Conservation (phyloP, 2,797 vertebrate species). For the Acipenser transmontanus region DNA sequence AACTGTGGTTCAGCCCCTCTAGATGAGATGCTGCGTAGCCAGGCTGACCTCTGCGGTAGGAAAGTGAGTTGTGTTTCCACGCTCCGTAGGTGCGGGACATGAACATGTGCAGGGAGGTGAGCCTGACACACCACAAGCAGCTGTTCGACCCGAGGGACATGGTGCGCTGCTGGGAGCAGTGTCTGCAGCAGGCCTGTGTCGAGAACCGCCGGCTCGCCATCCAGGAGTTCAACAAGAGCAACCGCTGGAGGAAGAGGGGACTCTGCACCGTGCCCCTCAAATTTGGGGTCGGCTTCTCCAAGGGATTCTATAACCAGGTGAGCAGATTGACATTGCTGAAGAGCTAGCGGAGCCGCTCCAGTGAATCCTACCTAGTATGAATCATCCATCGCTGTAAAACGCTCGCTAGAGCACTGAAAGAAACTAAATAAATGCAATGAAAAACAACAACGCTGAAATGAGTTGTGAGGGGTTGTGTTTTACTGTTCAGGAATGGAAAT, state of each 20-base stretch:
- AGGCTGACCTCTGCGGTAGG: no score
- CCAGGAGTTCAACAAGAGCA: conserved; percentile 66
- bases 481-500: no score
- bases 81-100: conserved; percentile 68
- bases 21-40: no score
- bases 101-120: conserved; percentile 74
- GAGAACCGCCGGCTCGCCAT: conserved; percentile 40
- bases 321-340: background rate
- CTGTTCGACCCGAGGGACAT: conserved; percentile 65
- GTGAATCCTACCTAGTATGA: no score
- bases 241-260: conserved; percentile 81
- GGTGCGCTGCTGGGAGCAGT: conserved; percentile 71
- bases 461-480: no score
- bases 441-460: no score
- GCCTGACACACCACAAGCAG: conserved; percentile 62
- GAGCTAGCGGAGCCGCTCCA: no score
- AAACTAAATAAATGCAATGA: no score
- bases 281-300: conserved; percentile 64
- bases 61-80: no score
- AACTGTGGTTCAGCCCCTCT: no score
- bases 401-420: no score
- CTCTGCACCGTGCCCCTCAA: conserved; percentile 76
- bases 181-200: conserved; percentile 59
- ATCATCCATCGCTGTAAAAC: no score
- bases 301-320: conserved; percentile 74